Evolutionary conservation across 2,113 vertebrate species (phyloP).

Genomic region (Raja brachyura): DNA sequence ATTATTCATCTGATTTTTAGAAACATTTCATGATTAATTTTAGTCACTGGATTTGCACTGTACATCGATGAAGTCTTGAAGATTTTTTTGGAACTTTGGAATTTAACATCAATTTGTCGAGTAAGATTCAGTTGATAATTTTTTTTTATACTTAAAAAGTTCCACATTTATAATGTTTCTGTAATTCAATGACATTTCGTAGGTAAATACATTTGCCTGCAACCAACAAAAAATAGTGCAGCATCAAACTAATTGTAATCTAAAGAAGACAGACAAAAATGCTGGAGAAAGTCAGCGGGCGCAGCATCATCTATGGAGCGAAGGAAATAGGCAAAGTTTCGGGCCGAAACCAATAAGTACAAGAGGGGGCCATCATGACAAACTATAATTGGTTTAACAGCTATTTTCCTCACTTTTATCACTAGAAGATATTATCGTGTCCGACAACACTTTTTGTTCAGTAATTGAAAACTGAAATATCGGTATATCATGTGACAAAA

Average conservation of each 20-base stretch:
- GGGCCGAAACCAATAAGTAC: neutral
- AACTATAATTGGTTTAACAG: conserved; percentile 2
- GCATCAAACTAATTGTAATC: neutral
- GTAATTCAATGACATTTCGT: neutral
- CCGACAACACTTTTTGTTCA: neutral
- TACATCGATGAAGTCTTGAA: neutral
- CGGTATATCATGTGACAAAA: neutral
- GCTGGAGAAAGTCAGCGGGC: too few relatives aligned
- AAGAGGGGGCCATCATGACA: neutral
- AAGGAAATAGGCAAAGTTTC: too few relatives aligned
- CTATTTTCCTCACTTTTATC: neutral
- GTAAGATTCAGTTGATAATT: neutral
- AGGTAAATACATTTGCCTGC: neutral
- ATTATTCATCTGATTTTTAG: conserved; percentile 24
- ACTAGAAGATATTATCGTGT: conserved; percentile 9
- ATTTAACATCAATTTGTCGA: neutral
- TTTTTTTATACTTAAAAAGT: neutral
- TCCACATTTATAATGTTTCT: neutral
- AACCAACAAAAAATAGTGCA: neutral
- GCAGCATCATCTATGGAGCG: too few relatives aligned
- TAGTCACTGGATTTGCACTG: neutral
- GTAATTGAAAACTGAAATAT: conserved; percentile 32
- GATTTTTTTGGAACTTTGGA: neutral
- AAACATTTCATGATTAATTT: conserved; percentile 24
- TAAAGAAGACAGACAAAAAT: neutral